Conservation (phyloP, 2,888 invertebrate genomes). For the Agriopis aurantiaria region DNA sequence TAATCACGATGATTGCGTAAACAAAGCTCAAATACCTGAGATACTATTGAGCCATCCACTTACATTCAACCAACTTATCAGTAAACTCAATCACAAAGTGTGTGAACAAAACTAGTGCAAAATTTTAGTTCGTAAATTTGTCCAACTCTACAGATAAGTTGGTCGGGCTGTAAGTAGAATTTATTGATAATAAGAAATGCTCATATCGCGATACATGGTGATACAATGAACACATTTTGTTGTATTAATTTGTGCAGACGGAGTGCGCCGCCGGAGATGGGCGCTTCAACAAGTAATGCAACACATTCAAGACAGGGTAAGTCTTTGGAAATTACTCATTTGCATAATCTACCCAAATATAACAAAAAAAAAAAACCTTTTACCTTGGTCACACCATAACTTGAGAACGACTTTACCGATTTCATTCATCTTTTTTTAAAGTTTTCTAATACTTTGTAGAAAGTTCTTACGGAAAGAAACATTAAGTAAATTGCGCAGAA, state of each 20-base stretch:
- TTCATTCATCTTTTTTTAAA: too few relatives aligned
- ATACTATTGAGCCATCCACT: slow-evolving; percentile 15
- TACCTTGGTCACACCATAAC: too few relatives aligned
- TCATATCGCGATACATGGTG: slow-evolving; percentile 10
- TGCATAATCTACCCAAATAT: too few relatives aligned
- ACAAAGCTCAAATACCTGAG: slow-evolving; percentile 18
- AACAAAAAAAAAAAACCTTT: too few relatives aligned
- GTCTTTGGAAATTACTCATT: background rate
- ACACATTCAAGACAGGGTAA: slow-evolving; percentile 83
- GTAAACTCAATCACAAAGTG: background rate
- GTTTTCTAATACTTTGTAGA: too few relatives aligned
- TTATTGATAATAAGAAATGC: slow-evolving; percentile 1
- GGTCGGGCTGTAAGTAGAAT: background rate
- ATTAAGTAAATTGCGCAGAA: too few relatives aligned
- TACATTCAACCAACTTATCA: background rate
- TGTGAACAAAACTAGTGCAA: background rate
- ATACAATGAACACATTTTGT: slow-evolving; percentile 16
- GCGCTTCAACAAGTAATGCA: slow-evolving; percentile 61
- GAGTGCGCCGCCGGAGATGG: slow-evolving; percentile 77
- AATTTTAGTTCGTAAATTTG: background rate
- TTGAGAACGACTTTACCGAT: too few relatives aligned
- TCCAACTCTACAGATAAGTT: background rate
- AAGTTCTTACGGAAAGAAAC: too few relatives aligned
- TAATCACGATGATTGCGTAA: background rate
- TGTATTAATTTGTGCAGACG: slow-evolving; percentile 60